Evolutionary conservation across 2,113 vertebrate genomes (phyloP).

Genomic region (Thalassarche chlororhynchos): DNA sequence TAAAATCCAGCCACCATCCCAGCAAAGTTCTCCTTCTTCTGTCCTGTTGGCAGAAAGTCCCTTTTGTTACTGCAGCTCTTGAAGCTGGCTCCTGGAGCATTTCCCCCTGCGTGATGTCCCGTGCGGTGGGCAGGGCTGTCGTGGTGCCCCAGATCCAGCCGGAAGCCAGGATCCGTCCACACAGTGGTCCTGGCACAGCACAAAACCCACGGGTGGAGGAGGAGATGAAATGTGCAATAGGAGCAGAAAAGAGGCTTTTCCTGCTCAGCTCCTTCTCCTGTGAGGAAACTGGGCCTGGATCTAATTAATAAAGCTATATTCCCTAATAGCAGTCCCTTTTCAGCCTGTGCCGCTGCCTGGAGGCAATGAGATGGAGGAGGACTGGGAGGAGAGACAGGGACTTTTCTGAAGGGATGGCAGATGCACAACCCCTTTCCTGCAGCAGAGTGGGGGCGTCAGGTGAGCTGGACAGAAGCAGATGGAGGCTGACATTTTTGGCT

Average conservation of each 20-base stretch:
- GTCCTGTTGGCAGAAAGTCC: neutral
- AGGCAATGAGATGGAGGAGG: neutral
- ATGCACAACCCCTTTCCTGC: neutral
- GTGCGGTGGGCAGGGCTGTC: fast-evolving
- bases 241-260: constrained; percentile 19
- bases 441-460: neutral
- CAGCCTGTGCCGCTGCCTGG: neutral
- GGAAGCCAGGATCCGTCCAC: neutral
- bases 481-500: neutral
- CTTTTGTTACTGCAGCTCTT: neutral
- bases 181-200: neutral
- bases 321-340: neutral
- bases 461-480: neutral
- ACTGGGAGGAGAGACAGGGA: neutral
- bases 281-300: neutral
- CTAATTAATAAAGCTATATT: neutral
- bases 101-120: fast-evolving
- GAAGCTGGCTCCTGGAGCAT: neutral
- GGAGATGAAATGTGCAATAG: neutral
- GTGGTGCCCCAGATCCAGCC: neutral
- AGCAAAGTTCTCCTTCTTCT: neutral
- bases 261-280: neutral
- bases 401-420: neutral
- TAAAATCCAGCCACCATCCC: neutral
- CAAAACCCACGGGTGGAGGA: fast-evolving